A percentile compares a stretch with the other conserved stretches of the same genome.
phyloP scores from a whole-genome alignment of 2,797 vertebrate species.

The Melopsittacus undulatus region DNA sequence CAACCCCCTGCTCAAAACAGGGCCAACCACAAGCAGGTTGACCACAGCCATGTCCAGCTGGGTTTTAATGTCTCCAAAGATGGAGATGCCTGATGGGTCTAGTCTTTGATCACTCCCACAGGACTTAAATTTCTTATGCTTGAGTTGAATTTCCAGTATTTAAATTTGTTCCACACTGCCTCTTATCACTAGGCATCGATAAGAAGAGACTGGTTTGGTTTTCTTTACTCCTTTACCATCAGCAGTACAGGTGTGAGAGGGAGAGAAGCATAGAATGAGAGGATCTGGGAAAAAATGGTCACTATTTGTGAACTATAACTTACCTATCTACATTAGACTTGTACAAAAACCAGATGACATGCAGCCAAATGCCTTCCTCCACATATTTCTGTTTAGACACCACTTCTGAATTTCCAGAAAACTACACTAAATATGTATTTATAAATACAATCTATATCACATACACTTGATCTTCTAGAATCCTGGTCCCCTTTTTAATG shows the following conservation, averaged over 20 bases:
- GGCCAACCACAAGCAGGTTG: neutral
- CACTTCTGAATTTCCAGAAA: neutral
- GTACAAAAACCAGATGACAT: neutral
- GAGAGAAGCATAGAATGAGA: neutral
- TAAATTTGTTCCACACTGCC: neutral
- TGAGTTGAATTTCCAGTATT: neutral
- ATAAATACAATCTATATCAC: neutral
- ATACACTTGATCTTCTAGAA: neutral
- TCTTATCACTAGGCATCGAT: neutral
- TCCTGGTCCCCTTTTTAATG: neutral
- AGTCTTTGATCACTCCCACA: neutral
- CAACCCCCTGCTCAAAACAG: neutral
- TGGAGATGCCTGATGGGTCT: neutral
- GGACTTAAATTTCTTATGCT: neutral
- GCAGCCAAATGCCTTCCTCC: neutral
- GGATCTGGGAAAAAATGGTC: neutral
- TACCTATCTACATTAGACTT: neutral
- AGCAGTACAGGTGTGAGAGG: neutral
- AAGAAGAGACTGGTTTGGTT: neutral
- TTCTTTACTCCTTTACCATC: neutral
- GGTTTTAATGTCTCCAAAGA: neutral
- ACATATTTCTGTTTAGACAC: neutral
- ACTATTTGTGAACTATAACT: neutral
- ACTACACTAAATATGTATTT: neutral
- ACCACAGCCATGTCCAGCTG: rapidly evolving